Evolutionary conservation across 2,888 invertebrate species (phyloP).

Genomic region (Epsilonema sp.): DNA sequence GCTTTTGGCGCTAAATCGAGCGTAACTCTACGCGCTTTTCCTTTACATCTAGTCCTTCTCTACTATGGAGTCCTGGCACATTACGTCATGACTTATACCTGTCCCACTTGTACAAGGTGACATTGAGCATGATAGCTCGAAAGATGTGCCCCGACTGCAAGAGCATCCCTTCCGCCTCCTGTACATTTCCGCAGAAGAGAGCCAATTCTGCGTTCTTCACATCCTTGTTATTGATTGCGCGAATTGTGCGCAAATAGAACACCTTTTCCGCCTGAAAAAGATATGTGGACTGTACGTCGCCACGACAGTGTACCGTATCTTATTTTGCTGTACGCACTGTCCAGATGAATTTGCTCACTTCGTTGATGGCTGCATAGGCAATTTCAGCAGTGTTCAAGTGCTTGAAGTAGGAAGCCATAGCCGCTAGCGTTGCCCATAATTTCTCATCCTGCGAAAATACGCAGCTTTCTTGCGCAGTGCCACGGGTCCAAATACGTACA

Average conservation of each 20-base stretch:
- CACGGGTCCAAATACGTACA: no score
- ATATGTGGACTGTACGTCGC: no score
- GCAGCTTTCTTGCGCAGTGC: no score
- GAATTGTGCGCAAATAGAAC: slow-evolving; percentile 16
- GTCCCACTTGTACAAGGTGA: slow-evolving; percentile 52
- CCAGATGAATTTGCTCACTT: no score
- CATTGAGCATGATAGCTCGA: slow-evolving; percentile 49
- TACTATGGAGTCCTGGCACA: no score
- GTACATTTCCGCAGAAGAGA: slow-evolving; percentile 45
- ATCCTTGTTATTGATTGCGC: slow-evolving; percentile 18
- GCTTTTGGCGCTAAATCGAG: no score
- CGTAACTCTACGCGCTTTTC: no score
- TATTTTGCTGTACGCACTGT: no score
- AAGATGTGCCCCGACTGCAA: slow-evolving; percentile 40
- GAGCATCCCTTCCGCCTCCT: slow-evolving; percentile 50
- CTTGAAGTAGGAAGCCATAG: slow-evolving; percentile 63
- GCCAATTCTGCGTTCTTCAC: slow-evolving; percentile 45
- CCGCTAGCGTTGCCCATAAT: slow-evolving; percentile 86
- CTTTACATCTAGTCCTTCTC: no score
- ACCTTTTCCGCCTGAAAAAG: slow-evolving; percentile 38
- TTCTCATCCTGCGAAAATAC: slow-evolving; percentile 29
- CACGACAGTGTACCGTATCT: no score
- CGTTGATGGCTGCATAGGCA: slow-evolving; percentile 71
- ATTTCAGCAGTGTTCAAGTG: slow-evolving; percentile 77
- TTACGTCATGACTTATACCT: no score